These are phyloP conservation scores for Pipistrellus nathusii DNA, from an alignment of 2,797 vertebrate species.

Conservation along the genomic window DNA sequence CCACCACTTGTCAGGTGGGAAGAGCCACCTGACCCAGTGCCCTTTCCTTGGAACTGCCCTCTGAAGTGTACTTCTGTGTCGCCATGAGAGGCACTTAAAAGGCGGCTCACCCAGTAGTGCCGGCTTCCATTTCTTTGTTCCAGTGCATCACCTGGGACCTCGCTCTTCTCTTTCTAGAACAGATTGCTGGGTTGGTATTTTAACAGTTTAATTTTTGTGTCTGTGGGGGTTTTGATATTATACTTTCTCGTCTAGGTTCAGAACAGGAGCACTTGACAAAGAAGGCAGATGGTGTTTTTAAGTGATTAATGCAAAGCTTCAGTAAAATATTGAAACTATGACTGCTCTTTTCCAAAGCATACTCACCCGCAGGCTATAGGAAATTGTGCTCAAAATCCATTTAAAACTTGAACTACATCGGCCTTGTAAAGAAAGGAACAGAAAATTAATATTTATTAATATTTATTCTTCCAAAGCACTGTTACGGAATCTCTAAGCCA, in stretches of 20 bases:
- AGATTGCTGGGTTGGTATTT: background rate
- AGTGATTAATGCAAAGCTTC: slow-evolving; percentile 66
- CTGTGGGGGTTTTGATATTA: background rate
- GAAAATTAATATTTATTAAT: slow-evolving; percentile 54
- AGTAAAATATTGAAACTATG: slow-evolving; percentile 60
- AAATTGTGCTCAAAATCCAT: slow-evolving; percentile 58
- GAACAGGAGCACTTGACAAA: slow-evolving; percentile 52
- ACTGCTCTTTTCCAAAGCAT: slow-evolving; percentile 53
- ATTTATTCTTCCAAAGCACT: background rate
- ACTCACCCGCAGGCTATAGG: background rate
- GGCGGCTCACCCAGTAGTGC: background rate
- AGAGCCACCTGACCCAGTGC: background rate
- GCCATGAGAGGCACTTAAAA: background rate
- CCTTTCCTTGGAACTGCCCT: background rate
- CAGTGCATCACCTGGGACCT: slow-evolving; percentile 7
- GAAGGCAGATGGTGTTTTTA: slow-evolving; percentile 73
- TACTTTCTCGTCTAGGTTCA: slow-evolving; percentile 61
- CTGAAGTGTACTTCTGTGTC: background rate
- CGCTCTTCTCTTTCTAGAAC: background rate
- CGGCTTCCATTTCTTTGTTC: slow-evolving; percentile 36
- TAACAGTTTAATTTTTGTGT: slow-evolving; percentile 45
- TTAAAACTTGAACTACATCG: background rate
- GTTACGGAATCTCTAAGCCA: background rate
- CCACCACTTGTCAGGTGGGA: background rate
- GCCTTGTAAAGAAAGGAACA: slow-evolving; percentile 19